Percentiles rank a stretch among this genome's conserved stretches.
phyloP scores from a whole-genome alignment of 2,113 vertebrate genomes.

The Halichoeres trimaculatus region DNA sequence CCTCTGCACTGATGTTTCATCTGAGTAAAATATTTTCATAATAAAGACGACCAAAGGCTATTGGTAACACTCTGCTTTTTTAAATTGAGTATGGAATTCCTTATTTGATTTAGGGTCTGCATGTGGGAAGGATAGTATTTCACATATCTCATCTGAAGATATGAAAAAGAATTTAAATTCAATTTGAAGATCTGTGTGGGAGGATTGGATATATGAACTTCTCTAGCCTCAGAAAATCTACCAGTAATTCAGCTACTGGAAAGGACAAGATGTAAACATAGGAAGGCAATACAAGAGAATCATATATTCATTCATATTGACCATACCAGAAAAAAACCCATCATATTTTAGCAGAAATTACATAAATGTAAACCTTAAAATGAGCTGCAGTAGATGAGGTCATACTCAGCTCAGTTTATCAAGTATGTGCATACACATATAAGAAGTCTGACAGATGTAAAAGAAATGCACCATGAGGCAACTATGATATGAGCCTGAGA shows the following conservation, averaged over 20 bases:
- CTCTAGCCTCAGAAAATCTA: conserved; percentile 2
- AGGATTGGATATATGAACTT: background rate
- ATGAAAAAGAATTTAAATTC: conserved; percentile 29
- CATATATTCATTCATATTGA: too few relatives aligned
- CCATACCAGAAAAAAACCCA: too few relatives aligned
- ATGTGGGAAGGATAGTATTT: background rate
- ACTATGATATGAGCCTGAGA: too few relatives aligned
- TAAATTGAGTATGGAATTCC: background rate
- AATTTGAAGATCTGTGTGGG: conserved; percentile 10
- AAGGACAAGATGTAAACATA: background rate
- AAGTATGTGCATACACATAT: too few relatives aligned
- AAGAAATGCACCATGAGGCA: too few relatives aligned
- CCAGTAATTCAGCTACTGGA: background rate
- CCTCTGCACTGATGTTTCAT: background rate
- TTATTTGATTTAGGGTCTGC: conserved; percentile 3
- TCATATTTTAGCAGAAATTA: too few relatives aligned
- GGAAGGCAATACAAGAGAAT: background rate
- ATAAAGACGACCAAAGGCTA: background rate
- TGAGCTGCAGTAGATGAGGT: too few relatives aligned
- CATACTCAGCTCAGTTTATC: too few relatives aligned
- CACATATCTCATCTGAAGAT: conserved; percentile 24
- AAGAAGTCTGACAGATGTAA: too few relatives aligned
- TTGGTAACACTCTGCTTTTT: background rate
- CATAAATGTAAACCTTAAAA: too few relatives aligned
- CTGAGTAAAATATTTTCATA: background rate